Evolutionary conservation across 2,888 invertebrate genomes (phyloP), one percentile per base, ranked within the genome.

Genomic region (Siphonodentalium dalli): DNA sequence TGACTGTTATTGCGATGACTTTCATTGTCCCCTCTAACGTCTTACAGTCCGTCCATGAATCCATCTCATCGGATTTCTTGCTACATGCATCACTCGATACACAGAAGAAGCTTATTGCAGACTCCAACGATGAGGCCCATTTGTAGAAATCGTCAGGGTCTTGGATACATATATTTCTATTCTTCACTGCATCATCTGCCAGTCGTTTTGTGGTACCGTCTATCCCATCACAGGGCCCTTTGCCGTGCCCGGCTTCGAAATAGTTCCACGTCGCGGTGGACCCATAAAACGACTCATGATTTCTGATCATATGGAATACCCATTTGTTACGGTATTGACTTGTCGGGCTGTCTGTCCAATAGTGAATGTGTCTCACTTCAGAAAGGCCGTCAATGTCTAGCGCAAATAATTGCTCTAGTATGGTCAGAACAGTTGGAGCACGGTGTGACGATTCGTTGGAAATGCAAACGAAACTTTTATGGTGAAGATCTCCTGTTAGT

Each of bases 241-340:
- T 29, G 11, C 42, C 34, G 9, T 44, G 44, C 4, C 35, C 44
- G n/a, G 8, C 9, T 23, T 44, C 44, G 34, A 44, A 44, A 44
- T 44, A 34, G 28, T 44, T 44, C 44, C 34, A 44, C 1, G 31
- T 58, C 7, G 49, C 52, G 9, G 11, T 18, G 20, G 13, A 24
- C 15, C 39, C 42, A 29, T 41, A 58, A 8, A 15, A n/a, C 7
- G 20, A 18, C 20, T 31, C 27, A 33, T 61, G 61, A 20, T 53
- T 46, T 13, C 51, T 27, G 9, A 61, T 35, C 6, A 38, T 7
- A 20, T 58, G 26, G 34, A 65, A 64, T 6, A 65, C 64, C 20
- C 45, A 33, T 27, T 51, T 56, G 33, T 64, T 65, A n/a, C 63
- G 37, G 41, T 65, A 65, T 39, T 65, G 65, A 27, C 54, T 55